Conservation (phyloP, 1,140 invertebrate species). For the Trichonephila inaurata region DNA sequence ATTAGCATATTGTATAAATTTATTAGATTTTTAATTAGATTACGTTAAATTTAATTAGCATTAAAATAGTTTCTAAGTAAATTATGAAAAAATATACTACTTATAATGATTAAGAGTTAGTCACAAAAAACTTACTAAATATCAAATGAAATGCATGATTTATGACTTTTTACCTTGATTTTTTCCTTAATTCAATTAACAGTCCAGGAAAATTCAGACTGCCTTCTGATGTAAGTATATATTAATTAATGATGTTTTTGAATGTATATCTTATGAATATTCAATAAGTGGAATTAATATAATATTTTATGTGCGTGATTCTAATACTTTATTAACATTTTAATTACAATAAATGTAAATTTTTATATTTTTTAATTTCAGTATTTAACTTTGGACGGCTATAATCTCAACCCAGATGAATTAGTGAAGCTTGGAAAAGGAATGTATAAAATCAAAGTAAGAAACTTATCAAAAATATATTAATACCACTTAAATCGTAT, state of each 20-base stretch:
- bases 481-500: too few species aligned
- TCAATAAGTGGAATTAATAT: background rate
- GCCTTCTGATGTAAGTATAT: constrained; percentile 76
- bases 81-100: too few species aligned
- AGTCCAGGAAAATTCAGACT: constrained; percentile 78
- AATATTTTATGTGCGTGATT: too few species aligned
- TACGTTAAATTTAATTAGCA: too few species aligned
- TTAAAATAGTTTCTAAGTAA: too few species aligned
- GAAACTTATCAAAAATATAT: background rate
- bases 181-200: constrained; percentile 41
- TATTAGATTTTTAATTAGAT: too few species aligned
- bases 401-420: constrained; percentile 84
- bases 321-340: too few species aligned
- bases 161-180: constrained; percentile 10
- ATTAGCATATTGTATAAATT: too few species aligned
- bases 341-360: background rate
- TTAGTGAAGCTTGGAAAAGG: constrained; percentile 84
- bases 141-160: background rate
- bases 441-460: constrained; percentile 84
- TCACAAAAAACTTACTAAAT: too few species aligned
- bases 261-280: background rate
- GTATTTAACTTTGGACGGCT: constrained; percentile 84
- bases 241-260: background rate
- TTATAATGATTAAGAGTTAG: too few species aligned
- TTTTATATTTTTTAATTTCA: constrained; percentile 77